Evolutionary conservation across 2,797 vertebrate genomes (phyloP).

Genomic region (Dendrocincla fuliginosa): DNA sequence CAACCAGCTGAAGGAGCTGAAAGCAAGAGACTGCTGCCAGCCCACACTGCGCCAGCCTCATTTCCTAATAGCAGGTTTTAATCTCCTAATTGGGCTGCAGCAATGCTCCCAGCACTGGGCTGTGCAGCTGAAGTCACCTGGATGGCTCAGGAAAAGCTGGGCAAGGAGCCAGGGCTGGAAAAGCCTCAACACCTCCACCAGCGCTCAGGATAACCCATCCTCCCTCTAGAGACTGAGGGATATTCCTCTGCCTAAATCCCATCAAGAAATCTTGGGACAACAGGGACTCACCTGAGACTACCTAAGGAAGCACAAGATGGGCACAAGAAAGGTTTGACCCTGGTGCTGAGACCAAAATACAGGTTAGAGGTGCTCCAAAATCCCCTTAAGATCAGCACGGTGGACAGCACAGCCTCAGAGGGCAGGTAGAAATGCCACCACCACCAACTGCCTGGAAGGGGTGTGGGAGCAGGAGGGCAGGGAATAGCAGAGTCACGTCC

Average conservation of each 20-base stretch:
- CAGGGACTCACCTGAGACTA: not conserved
- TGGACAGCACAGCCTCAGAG: too few relatives aligned
- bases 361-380: accelerated
- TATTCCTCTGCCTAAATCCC: not conserved
- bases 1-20: not conserved
- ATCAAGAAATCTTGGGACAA: not conserved
- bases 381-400: accelerated
- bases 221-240: not conserved
- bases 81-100: conserved; percentile 22
- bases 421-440: not conserved
- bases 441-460: accelerated
- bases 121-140: not conserved
- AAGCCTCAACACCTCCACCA: not conserved
- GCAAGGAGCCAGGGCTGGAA: not conserved
- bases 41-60: not conserved
- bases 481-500: not conserved
- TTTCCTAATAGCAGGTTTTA: not conserved
- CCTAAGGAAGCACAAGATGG: not conserved
- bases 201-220: not conserved
- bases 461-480: not conserved
- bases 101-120: not conserved
- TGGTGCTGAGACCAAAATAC: accelerated
- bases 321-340: not conserved
- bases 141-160: not conserved
- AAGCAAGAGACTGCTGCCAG: not conserved